Conservation (phyloP, 2,797 vertebrate species). For the Etheostoma nigrum region DNA sequence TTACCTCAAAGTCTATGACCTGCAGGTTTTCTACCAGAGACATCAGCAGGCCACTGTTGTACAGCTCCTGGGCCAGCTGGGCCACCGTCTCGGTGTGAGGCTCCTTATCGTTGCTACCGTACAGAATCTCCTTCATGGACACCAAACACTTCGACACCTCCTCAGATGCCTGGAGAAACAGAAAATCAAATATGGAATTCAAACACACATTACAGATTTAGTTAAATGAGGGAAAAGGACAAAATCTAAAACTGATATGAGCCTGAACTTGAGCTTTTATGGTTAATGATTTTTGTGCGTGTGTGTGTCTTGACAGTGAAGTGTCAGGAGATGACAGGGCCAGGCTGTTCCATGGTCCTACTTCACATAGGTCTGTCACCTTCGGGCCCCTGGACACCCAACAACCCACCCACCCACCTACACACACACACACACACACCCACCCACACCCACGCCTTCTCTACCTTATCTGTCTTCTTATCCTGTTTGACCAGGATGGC, state of each 20-base stretch:
- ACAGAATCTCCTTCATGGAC: slow-evolving; percentile 98
- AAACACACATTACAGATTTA: neutral
- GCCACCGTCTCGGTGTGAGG: slow-evolving; percentile 95
- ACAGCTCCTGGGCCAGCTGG: slow-evolving; percentile 95
- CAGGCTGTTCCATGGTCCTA: slow-evolving; percentile 45
- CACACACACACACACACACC: slow-evolving; percentile 8
- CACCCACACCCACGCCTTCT: neutral
- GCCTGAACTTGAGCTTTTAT: slow-evolving; percentile 2
- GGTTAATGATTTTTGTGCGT: neutral
- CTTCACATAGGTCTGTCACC: slow-evolving; percentile 68
- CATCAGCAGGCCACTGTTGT: slow-evolving; percentile 93
- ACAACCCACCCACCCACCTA: slow-evolving; percentile 1
- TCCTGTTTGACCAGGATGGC: slow-evolving; percentile 95
- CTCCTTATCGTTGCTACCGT: slow-evolving; percentile 95
- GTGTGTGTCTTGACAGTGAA: slow-evolving; percentile 53
- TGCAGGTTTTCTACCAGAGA: slow-evolving; percentile 93
- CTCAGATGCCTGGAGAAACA: slow-evolving; percentile 90
- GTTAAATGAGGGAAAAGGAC: neutral
- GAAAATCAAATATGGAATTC: neutral
- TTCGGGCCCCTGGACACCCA: slow-evolving; percentile 14
- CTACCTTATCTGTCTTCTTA: slow-evolving; percentile 97
- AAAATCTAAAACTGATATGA: neutral
- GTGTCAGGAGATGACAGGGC: slow-evolving; percentile 59
- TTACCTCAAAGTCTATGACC: slow-evolving; percentile 97
- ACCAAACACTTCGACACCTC: slow-evolving; percentile 97